Percentiles rank a stretch among this genome's conserved stretches.
Evolutionary conservation across 2,888 invertebrate species (phyloP).

Genomic region (Trichopria drosophilae): DNA sequence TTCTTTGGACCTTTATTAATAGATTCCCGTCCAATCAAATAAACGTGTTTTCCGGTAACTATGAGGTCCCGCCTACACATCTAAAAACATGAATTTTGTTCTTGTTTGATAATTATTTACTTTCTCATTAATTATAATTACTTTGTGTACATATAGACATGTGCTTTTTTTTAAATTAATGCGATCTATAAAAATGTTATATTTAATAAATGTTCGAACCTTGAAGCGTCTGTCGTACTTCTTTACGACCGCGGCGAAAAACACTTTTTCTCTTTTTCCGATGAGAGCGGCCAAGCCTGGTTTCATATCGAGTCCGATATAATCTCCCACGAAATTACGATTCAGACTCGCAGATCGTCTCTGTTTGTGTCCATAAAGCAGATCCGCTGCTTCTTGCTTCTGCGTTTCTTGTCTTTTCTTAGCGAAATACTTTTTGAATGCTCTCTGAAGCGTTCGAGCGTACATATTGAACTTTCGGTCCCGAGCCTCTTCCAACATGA

Average conservation of each 20-base stretch:
- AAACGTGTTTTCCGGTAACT: conserved; percentile 64
- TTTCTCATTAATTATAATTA: too few species aligned
- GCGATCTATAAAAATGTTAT: conserved; percentile 6
- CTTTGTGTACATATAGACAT: too few species aligned
- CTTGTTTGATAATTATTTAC: too few species aligned
- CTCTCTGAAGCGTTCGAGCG: conserved; percentile 69
- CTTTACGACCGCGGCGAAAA: conserved; percentile 67
- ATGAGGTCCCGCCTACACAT: conserved; percentile 63
- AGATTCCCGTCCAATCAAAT: conserved; percentile 66
- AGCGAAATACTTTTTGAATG: conserved; percentile 68
- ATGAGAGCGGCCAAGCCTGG: conserved; percentile 64
- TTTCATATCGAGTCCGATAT: conserved; percentile 68
- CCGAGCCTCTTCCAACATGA: conserved; percentile 68
- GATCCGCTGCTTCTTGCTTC: conserved; percentile 62
- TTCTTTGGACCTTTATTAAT: conserved; percentile 68
- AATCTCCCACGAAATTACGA: conserved; percentile 70
- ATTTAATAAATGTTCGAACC: conserved; percentile 52
- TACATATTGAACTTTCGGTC: conserved; percentile 69
- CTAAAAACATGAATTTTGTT: conserved; percentile 49
- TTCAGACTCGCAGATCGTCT: conserved; percentile 66
- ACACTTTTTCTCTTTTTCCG: conserved; percentile 67
- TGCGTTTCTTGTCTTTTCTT: conserved; percentile 63
- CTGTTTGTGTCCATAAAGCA: conserved; percentile 65
- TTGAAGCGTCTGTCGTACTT: conserved; percentile 71
- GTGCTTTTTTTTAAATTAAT: too few species aligned